Evolutionary conservation across 2,888 invertebrate species (phyloP), one percentile per base, ranked within the genome.

Genomic region (Tanypteryx hageni): DNA sequence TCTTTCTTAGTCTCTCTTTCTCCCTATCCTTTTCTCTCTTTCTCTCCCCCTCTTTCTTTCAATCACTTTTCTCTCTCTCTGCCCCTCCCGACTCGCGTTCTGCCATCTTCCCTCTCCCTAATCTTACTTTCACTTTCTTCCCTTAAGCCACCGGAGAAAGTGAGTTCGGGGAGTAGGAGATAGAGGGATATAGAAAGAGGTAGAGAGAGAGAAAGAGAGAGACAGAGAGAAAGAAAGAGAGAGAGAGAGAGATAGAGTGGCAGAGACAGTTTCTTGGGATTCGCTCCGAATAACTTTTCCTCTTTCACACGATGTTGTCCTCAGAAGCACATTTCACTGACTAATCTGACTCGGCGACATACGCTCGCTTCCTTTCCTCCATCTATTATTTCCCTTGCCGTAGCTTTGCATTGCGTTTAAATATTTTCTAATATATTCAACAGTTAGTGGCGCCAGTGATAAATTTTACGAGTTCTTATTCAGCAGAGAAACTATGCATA

Each of bases 251-350:
- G 11, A 13, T 13, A 27, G 76, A 76, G 76, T 76, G 76, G 22
- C 76, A 13, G 22, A 76, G 76, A 76, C 76, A 76, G 76, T 76
- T 76, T 76, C 76, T 76, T 76, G 14, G 76, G 27, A 76, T 76
- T 76, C 76, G 4, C 76, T 76, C 68, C 10, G 18, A 18, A 10
- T 76, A 76, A 76, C 76, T 76, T 76, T 76, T 27, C 27, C 76
- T 76, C 76, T 76, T 76, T 76, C 22, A 13, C 27, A 27, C 22
- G 76, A 76, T 22, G 4, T 76, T 27, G 22, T 22, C 16, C 68
- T 68, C 3, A n/a, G n/a, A 27, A 13, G 76, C 76, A 27, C 76
- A 76, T 76, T 27, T 76, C 76, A n/a, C n/a, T 68, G n/a, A 18
- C 18, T 76, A 76, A 76, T 76, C 76, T 27, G 76, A 22, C 76